Base-by-base conservation (phyloP, 2,113 vertebrate genomes). In the Amia ocellicauda region DNA sequence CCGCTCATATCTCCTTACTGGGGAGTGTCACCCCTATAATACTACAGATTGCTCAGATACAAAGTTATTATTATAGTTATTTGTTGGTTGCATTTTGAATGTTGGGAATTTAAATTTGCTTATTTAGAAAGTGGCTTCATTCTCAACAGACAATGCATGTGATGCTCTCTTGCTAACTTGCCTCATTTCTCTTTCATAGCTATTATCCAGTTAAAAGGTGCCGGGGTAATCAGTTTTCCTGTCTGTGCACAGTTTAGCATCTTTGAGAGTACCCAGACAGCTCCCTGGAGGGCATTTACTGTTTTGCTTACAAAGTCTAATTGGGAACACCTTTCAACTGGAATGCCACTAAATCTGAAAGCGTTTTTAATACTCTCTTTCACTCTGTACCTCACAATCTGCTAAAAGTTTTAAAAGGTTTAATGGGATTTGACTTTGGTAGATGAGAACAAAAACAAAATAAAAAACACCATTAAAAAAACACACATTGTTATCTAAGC, bases 251-350 rank as follows among this genome's bases (percentile, higher is more conserved):
- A 8, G 19, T 43, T 42, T 9, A 4, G 14, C 53, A 29, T 64
- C 52, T 9, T 31, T n/a, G 26, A 41, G 36, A 56, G 41, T 40
- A 3, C 52, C 23, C 19, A 19, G 31, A 36, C 31, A 36, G 60
- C 3, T 41, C 26, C 36, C 62, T 13, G 7, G 36, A 45, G 24
- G 11, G 31, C 11, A 4, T 58, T 58, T 41, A 57, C 13, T 24
- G 41, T 16, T 40, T 52, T n/a, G 28, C 47, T 45, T 56, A 19
- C 22, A 16, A 43, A 63, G 11, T n/a, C 51, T 40, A 62, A 40
- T 49, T 49, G 23, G 23, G 42, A 60, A 60, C 10, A 17, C 51
- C 23, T 54, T 22, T 45, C 11, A 54, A 54, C 31, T 36, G 31
- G 5, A 5, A 36, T 36, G 11, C 11, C 31, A 36, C 2, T 36